These are phyloP conservation scores for Aulostomus chinensis DNA, from an alignment of 2,797 vertebrate species.

Conservation along the genomic window DNA sequence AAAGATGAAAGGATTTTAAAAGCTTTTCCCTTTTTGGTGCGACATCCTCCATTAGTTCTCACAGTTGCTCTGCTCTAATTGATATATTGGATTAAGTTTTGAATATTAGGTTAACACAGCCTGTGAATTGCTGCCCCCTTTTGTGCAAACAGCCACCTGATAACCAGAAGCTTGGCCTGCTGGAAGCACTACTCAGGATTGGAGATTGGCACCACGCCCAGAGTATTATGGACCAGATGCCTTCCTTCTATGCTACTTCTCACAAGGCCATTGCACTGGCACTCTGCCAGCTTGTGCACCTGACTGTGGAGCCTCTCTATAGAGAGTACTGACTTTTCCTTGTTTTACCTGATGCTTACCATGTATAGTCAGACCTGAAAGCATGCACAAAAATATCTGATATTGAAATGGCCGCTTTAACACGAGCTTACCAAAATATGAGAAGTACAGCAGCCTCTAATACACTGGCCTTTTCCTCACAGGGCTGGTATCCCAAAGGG, in stretches of 20 bases:
- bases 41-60: neutral
- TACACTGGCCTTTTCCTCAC: conserved; percentile 33
- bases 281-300: conserved; percentile 93
- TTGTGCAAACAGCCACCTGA: conserved; percentile 85
- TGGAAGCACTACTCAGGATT: conserved; percentile 94
- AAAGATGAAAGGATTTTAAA: no score
- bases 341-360: conserved; percentile 20
- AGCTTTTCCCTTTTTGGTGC: no score
- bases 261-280: conserved; percentile 95
- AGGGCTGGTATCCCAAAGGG: conserved; percentile 95
- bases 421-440: neutral
- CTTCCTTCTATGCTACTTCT: conserved; percentile 92
- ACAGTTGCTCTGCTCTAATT: neutral
- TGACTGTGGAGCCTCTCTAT: conserved; percentile 95
- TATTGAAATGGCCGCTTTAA: neutral
- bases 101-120: conserved; percentile 3
- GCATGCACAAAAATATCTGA: no score
- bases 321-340: conserved; percentile 81
- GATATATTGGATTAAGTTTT: neutral
- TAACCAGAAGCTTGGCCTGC: conserved; percentile 96
- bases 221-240: conserved; percentile 98
- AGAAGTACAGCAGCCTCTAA: conserved; percentile 1
- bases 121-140: conserved; percentile 10
- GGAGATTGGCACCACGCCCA: conserved; percentile 98
- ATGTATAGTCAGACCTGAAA: neutral